Evolutionary conservation across 2,113 vertebrate species (phyloP).

Genomic region (Dascyllus trimaculatus): DNA sequence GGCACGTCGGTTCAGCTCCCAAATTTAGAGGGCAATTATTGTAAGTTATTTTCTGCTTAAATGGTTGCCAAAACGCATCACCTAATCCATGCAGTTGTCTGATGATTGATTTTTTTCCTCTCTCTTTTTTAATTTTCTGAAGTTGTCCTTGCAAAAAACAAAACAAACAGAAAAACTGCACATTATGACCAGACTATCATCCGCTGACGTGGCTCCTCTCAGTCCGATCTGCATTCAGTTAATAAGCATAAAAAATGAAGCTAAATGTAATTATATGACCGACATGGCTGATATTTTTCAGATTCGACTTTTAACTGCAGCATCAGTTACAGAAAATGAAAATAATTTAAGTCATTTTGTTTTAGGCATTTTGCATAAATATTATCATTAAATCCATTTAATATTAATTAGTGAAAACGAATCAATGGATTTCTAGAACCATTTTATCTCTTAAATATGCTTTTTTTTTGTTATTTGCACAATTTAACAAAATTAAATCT

Average conservation of each 20-base stretch:
- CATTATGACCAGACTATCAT: neutral
- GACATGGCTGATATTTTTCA: neutral
- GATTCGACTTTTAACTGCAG: neutral
- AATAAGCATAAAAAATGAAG: slow-evolving; percentile 5
- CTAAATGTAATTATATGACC: neutral
- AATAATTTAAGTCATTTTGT: neutral
- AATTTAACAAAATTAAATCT: neutral
- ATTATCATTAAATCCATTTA: neutral
- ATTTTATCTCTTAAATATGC: neutral
- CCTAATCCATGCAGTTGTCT: slow-evolving; percentile 12
- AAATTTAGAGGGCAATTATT: slow-evolving; percentile 53
- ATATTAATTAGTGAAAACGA: neutral
- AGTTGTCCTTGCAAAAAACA: slow-evolving; percentile 20
- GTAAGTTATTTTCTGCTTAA: slow-evolving; percentile 36
- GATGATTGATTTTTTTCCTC: neutral
- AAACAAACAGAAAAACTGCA: slow-evolving; percentile 10
- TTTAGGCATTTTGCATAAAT: neutral
- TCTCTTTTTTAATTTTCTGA: neutral
- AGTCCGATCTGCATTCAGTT: neutral
- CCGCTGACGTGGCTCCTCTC: slow-evolving; percentile 40
- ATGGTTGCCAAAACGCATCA: slow-evolving; percentile 22
- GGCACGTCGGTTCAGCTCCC: slow-evolving; percentile 30
- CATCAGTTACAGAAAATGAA: neutral
- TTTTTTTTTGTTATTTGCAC: slow-evolving; percentile 2
- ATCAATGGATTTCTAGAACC: neutral